Evolutionary conservation across 2,113 vertebrate genomes (phyloP), one percentile per base, ranked within the genome.

Genomic region (Percopsis transmontana): DNA sequence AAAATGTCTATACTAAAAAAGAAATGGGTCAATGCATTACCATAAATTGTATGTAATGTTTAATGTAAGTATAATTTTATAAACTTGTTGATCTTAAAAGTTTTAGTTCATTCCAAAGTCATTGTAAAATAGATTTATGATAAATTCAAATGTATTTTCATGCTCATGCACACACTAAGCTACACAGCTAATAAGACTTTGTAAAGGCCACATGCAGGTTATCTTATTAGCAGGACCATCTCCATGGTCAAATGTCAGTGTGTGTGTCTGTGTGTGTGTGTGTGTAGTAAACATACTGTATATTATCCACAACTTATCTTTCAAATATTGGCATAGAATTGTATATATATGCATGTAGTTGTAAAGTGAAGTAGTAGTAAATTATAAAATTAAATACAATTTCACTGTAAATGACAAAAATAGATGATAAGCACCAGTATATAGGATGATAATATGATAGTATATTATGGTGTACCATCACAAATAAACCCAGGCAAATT

Each of bases 161-260:
- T 88, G 89, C 88, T 81, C 57, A 74, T 38, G 82, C 80, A 85
- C 8, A 21, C 19, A 59, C 19, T 20, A 2, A 10, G 23, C 58
- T n/a, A 83, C 47, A 83, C 65, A 82, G 80, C 82, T 81, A 77
- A 65, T 85, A 81, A 70, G 75, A 87, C 69, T 77, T 73, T 51
- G 58, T 74, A 81, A 87, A 89, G 85, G 85, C 88, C 87, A 90
- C 89, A 90, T 89, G 89, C 85, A 90, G 74, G 74, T 83, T 85
- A 16, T 70, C 54, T 57, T 66, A 68, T 62, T 52, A 74, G 76
- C 59, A 60, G 68, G 72, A 74, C 56, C 72, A 70, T 39, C 50
- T 74, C 52, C 54, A 40, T 40, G 39, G 51, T 74, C 14, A 7
- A 14, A 45, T 45, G 42, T 12, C 42, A 12, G 3, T 45, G 15